These are phyloP conservation scores for Stomorhina lunata DNA, from an alignment of 2,888 invertebrate species.

Conservation along the genomic window DNA sequence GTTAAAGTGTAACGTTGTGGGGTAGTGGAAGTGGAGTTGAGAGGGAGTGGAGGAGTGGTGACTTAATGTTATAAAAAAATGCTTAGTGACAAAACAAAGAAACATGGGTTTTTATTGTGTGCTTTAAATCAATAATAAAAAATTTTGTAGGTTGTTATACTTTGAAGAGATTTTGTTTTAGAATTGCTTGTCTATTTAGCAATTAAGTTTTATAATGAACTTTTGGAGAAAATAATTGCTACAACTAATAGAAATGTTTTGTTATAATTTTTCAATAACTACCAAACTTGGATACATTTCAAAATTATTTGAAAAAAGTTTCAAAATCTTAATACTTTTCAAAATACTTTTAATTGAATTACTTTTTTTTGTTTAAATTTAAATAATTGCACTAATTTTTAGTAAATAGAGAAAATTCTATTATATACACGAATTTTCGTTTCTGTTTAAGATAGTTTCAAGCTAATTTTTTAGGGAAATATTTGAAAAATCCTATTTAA, in stretches of 20 bases:
- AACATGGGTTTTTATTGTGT: background rate
- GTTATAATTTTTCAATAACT: constrained; percentile 20
- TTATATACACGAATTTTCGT: constrained; percentile 12
- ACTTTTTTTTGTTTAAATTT: background rate
- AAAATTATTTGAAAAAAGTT: background rate
- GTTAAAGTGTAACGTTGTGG: constrained; percentile 13
- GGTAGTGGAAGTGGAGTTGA: too few relatives aligned
- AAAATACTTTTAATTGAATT: constrained; percentile 12
- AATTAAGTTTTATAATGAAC: background rate
- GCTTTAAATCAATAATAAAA: background rate
- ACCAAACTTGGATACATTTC: constrained; percentile 25
- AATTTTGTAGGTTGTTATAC: background rate
- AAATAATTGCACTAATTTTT: background rate
- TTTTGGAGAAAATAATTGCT: constrained; percentile 9
- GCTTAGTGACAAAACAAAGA: background rate
- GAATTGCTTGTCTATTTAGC: constrained; percentile 12
- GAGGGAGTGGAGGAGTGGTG: background rate
- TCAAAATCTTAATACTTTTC: constrained; percentile 14
- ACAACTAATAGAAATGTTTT: constrained; percentile 39
- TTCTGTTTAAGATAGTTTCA: background rate
- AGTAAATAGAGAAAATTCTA: constrained; percentile 24
- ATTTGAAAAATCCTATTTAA: background rate
- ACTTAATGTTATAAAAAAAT: constrained; percentile 7
- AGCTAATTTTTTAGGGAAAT: background rate
- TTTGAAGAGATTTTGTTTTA: background rate